Conservation (phyloP, 2,797 vertebrate species). For the Centroberyx gerrardi region DNA sequence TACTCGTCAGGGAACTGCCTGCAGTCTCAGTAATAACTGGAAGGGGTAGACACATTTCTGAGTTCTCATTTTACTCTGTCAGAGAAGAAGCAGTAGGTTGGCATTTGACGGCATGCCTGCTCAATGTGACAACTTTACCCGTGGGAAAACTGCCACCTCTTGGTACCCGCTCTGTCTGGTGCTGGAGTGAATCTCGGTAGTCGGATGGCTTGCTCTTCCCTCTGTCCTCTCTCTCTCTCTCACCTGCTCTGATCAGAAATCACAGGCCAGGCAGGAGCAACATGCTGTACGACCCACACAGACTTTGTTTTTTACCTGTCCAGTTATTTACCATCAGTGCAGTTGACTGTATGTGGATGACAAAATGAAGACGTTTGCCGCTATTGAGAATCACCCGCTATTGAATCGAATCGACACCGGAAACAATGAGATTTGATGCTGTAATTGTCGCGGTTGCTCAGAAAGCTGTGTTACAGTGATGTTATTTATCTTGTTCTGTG, state of each 20-base stretch:
- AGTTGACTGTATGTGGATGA: slow-evolving; percentile 15
- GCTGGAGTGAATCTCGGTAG: slow-evolving; percentile 30
- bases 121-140: slow-evolving; percentile 58
- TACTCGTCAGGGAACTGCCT: slow-evolving; percentile 51
- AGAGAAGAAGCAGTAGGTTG: slow-evolving; percentile 46
- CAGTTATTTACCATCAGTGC: slow-evolving; percentile 29
- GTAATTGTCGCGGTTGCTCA: slow-evolving; percentile 53
- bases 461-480: slow-evolving; percentile 67
- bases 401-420: slow-evolving; percentile 28
- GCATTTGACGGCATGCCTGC: slow-evolving; percentile 53
- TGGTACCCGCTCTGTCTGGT: slow-evolving; percentile 32
- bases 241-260: slow-evolving; percentile 39
- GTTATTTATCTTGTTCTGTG: slow-evolving; percentile 77
- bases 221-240: slow-evolving; percentile 10
- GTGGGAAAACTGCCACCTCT: slow-evolving; percentile 55
- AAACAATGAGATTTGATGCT: slow-evolving; percentile 44
- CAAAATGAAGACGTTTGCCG: slow-evolving; percentile 14
- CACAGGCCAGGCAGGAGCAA: slow-evolving; percentile 29
- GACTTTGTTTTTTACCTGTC: slow-evolving; percentile 11
- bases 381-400: neutral
- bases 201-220: slow-evolving; percentile 17
- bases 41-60: slow-evolving; percentile 53
- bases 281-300: neutral
- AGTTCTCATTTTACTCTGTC: slow-evolving; percentile 66
- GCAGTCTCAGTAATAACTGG: slow-evolving; percentile 59